Base-by-base conservation (phyloP, 2,797 vertebrate genomes). In the Decapterus maruadsi region DNA sequence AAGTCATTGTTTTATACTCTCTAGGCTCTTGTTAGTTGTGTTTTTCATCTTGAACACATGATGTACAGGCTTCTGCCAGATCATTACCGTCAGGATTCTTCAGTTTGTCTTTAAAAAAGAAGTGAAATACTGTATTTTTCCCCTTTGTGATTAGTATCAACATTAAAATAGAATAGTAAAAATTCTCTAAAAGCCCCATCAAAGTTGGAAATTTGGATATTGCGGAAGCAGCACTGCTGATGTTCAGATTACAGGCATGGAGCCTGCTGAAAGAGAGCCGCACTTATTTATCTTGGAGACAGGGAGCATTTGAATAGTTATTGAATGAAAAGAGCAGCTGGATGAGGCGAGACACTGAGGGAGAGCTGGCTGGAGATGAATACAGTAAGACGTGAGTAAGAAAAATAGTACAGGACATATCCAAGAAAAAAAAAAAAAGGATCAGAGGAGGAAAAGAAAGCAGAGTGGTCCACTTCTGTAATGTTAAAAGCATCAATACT, bases 401-500 rank as follows among this genome's bases (percentile, higher is more conserved):
- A 67, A 48, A 62, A 40, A 60, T 46, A 43, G 56, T 57, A 69
- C 34, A 73, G 58, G 64, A 76, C 51, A 73, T 2, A 31, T 8
- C 46, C 17, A 31, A 22, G 61, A 46, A 54, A 58, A 46, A 54
- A 48, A 19, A 46, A 20, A 58, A 64, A 73, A 65, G 72, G 69
- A 83, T 75, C 61, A 80, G 68, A 77, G 57, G 45, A 31, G 31
- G 2, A 0, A n/a, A 31, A 64, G 51, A 58, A 50, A 14, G 51
- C 17, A 65, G 64, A 89, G 83, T 31, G 73, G 70, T 78, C 75
- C 70, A 81, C 81, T 92, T 90, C 59, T 80, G 64, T 45, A 77
- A 71, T 55, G 77, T 67, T 89, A 88, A 90, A 89, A 90, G 88
- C 88, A 88, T 89, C 85, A 69, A 88, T 90, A 83, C 42, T 10